Evolutionary conservation across 2,797 vertebrate genomes (phyloP), one percentile per base, ranked within the genome.

Genomic region (Pipistrellus pygmaeus): DNA sequence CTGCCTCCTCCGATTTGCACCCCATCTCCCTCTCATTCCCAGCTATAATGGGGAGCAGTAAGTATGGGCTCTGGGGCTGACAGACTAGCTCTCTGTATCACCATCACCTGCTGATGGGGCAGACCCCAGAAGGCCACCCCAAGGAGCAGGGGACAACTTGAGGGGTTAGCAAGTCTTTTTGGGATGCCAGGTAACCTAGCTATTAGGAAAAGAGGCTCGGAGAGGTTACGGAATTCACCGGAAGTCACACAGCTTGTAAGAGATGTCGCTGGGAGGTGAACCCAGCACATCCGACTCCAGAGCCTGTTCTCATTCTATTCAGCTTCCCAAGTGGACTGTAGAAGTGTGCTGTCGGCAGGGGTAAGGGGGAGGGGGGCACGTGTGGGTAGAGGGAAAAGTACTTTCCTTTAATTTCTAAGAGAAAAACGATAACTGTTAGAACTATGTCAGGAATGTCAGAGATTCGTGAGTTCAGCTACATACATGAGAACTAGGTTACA

Each of bases 401-500:
- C 13, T 21, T 10, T 6, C 30, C n/a, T 88, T 78, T 25, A 41
- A 1, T n/a, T 51, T 53, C 41, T 3, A 30, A 69, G 95, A 46
- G 23, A 53, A 76, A 81, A 73, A 44, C 2, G 3, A 2, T n/a
- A 69, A 18, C 66, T 48, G 44, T n/a, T 75, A 20, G 64, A 60
- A 86, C n/a, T 35, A 41, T 21, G 18, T 17, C 62, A 85, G 62
- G 48, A 25, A 48, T 71, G 77, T 48, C 73, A 90, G 91, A 72
- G 55, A 64, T 82, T 20, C 20, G 9, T 73, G 62, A 82, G 32
- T 44, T 38, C 8, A 53, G 81, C 46, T 53, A 38, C 71, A 41
- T 9, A 85, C 46, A 84, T 71, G 77, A 90, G 93, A 90, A 90
- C 35, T 62, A 44, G 60, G 55, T 77, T 77, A 51, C 62, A 93